Percentiles rank a stretch among this genome's conserved stretches.
Conservation (phyloP, 2,888 invertebrate genomes). For the Chrysopilus asiliformis region DNA sequence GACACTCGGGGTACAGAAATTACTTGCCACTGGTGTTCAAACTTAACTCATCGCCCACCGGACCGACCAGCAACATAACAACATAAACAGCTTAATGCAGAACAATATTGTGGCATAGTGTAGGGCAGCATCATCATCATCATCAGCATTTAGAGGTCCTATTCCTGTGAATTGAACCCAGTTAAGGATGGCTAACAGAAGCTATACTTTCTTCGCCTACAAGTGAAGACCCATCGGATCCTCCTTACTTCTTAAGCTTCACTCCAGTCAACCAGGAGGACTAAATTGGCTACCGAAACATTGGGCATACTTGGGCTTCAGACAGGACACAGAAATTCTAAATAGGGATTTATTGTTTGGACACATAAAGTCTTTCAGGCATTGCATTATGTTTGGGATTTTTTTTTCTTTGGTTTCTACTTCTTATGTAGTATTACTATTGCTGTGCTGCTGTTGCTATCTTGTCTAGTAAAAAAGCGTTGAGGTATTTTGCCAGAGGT, state of each 20-base stretch:
- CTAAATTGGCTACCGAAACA: not conserved
- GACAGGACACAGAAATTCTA: conserved; percentile 3
- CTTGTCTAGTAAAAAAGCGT: no score
- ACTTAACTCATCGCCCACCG: conserved; percentile 1
- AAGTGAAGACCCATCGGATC: not conserved
- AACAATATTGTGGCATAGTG: no score
- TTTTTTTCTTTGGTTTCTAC: conserved; percentile 2
- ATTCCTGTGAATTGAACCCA: no score
- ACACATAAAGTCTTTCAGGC: conserved; percentile 10
- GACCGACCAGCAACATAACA: no score
- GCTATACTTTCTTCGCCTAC: no score
- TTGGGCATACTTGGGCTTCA: not conserved
- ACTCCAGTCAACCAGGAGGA: not conserved
- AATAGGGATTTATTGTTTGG: conserved; percentile 9
- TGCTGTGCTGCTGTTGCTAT: no score
- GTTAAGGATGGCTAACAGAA: no score
- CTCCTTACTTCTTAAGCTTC: not conserved
- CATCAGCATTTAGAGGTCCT: no score
- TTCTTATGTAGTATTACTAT: not conserved
- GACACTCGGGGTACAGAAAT: conserved; percentile 1
- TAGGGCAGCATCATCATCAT: no score
- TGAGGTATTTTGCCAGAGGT: no score
- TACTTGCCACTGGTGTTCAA: conserved; percentile 1
- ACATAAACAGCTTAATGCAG: no score
- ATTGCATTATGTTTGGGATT: conserved; percentile 6